phyloP scores from a whole-genome alignment of 2,888 invertebrate species.

The Dynastes grantii region DNA sequence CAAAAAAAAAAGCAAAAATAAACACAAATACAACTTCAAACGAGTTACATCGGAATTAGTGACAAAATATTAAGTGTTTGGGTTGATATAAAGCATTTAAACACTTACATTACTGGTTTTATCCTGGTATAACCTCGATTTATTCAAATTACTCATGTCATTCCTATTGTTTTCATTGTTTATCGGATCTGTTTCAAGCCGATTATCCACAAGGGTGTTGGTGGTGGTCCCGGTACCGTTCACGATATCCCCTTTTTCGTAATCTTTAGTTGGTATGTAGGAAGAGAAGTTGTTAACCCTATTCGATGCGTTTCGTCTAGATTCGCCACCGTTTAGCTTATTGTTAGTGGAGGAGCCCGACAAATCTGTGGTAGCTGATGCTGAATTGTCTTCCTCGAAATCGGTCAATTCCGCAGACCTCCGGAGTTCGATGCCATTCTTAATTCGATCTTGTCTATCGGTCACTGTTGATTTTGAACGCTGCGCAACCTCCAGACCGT shows the following conservation, averaged over 20 bases:
- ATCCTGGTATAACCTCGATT: slow-evolving; percentile 41
- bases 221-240: slow-evolving; percentile 28
- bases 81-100: not conserved
- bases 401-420: slow-evolving; percentile 37
- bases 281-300: slow-evolving; percentile 77
- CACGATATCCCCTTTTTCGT: slow-evolving; percentile 69
- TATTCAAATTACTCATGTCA: slow-evolving; percentile 47
- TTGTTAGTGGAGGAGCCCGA: no score
- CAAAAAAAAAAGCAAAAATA: not conserved
- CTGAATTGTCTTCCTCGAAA: slow-evolving; percentile 14
- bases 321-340: slow-evolving; percentile 36
- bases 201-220: slow-evolving; percentile 28
- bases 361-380: not conserved
- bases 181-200: not conserved
- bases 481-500: slow-evolving; percentile 38
- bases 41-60: slow-evolving; percentile 18
- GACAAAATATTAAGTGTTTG: not conserved
- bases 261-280: slow-evolving; percentile 72
- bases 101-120: slow-evolving; percentile 38
- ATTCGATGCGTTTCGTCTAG: slow-evolving; percentile 60
- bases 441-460: slow-evolving; percentile 35
- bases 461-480: slow-evolving; percentile 54
- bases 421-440: slow-evolving; percentile 54
- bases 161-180: slow-evolving; percentile 38
- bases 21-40: not conserved